phyloP scores from a whole-genome alignment of 2,888 invertebrate species.

The Euclidia mi region DNA sequence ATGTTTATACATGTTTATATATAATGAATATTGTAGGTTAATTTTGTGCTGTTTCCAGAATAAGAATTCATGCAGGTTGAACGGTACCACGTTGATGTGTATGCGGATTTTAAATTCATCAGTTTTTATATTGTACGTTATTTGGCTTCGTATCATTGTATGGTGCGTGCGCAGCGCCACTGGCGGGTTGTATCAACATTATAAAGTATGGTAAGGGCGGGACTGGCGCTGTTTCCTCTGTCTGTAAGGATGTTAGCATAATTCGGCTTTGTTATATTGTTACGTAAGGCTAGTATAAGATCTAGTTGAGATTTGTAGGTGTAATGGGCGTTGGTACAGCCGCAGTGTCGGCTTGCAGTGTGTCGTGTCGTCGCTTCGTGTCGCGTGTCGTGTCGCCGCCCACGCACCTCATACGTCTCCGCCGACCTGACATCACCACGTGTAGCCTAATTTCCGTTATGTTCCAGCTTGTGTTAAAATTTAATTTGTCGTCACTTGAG shows the following conservation, averaged over 20 bases:
- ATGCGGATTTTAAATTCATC: slow-evolving; percentile 50
- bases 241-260: not conserved
- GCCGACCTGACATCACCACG: slow-evolving; percentile 71
- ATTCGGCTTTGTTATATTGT: slow-evolving; percentile 37
- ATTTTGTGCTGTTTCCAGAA: slow-evolving; percentile 85
- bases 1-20: slow-evolving; percentile 88
- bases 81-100: slow-evolving; percentile 50
- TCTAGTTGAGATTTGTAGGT: slow-evolving; percentile 35
- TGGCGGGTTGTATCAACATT: slow-evolving; percentile 17
- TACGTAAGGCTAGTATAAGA: slow-evolving; percentile 22
- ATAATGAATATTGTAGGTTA: slow-evolving; percentile 88
- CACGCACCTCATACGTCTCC: slow-evolving; percentile 34
- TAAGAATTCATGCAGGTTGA: slow-evolving; percentile 59
- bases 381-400: slow-evolving; percentile 44
- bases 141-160: slow-evolving; percentile 17
- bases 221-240: not conserved
- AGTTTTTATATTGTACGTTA: slow-evolving; percentile 48
- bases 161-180: slow-evolving; percentile 30
- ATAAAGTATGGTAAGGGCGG: not conserved
- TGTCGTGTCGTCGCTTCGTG: slow-evolving; percentile 27
- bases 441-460: slow-evolving; percentile 76
- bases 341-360: slow-evolving; percentile 15
- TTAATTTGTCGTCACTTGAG: slow-evolving; percentile 75
- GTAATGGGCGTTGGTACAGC: slow-evolving; percentile 22
- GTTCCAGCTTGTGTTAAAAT: slow-evolving; percentile 80